Evolutionary conservation across 2,888 invertebrate species (phyloP).

Genomic region (Carterocephalus palaemon): DNA sequence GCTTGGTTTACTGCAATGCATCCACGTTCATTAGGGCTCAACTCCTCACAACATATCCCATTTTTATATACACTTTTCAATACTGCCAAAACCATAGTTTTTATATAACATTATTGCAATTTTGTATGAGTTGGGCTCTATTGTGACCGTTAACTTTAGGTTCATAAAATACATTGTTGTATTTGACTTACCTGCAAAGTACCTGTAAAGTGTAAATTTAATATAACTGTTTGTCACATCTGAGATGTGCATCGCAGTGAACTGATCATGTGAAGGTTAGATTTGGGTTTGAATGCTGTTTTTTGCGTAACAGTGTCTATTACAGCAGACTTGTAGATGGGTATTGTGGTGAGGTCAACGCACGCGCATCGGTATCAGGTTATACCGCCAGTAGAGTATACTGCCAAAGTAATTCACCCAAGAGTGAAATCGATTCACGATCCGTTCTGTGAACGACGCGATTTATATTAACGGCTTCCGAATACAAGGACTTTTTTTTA

Average conservation of each 20-base stretch:
- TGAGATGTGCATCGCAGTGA: constrained; percentile 70
- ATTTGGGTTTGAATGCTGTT: constrained; percentile 69
- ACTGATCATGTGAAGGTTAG: constrained; percentile 54
- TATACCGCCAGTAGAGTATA: constrained; percentile 68
- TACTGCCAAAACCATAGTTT: constrained; percentile 55
- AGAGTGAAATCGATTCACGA: constrained; percentile 70
- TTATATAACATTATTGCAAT: constrained; percentile 46
- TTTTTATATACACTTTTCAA: constrained; percentile 41
- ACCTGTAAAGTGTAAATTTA: constrained; percentile 77
- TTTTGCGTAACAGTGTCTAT: constrained; percentile 64
- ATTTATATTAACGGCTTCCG: constrained; percentile 66
- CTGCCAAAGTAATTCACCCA: constrained; percentile 76
- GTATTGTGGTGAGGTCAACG: constrained; percentile 59
- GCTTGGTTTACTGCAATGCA: constrained; percentile 78
- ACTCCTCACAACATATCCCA: constrained; percentile 61
- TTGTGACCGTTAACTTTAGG: constrained; percentile 67
- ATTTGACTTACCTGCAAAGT: constrained; percentile 75
- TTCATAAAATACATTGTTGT: constrained; percentile 66
- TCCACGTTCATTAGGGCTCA: constrained; percentile 67
- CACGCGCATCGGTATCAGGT: constrained; percentile 51
- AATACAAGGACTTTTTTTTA: constrained; percentile 69
- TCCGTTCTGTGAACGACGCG: constrained; percentile 78
- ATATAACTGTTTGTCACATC: constrained; percentile 55
- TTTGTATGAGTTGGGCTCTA: constrained; percentile 68
- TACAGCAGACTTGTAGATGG: constrained; percentile 56